A percentile compares a stretch with the other conserved stretches of the same genome.
phyloP scores from a whole-genome alignment of 2,888 invertebrate genomes.

The Campoplex nolae region DNA sequence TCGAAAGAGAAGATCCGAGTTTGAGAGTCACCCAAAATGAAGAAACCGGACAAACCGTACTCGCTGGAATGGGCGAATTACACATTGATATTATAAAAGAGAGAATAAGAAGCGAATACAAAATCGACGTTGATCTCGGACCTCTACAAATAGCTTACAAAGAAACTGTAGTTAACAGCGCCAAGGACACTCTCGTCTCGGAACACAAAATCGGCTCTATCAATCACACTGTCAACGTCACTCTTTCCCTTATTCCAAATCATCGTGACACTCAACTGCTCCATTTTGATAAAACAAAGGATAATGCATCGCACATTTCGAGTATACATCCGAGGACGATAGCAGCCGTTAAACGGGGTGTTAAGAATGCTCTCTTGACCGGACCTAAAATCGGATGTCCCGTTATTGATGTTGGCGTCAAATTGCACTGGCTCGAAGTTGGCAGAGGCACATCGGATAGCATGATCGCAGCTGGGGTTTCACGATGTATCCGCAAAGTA shows the following conservation, averaged over 20 bases:
- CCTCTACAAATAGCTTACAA: slow-evolving; percentile 96
- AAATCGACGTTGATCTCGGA: slow-evolving; percentile 95
- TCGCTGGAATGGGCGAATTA: slow-evolving; percentile 98
- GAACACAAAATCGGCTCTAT: slow-evolving; percentile 89
- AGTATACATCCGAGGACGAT: slow-evolving; percentile 88
- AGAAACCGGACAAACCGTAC: slow-evolving; percentile 94
- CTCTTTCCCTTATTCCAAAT: slow-evolving; percentile 87
- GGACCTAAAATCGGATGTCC: slow-evolving; percentile 96
- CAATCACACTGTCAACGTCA: slow-evolving; percentile 88
- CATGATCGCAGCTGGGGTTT: slow-evolving; percentile 92
- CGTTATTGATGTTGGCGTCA: slow-evolving; percentile 91
- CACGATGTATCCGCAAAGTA: slow-evolving; percentile 93
- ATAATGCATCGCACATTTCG: slow-evolving; percentile 89
- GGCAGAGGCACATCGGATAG: slow-evolving; percentile 92
- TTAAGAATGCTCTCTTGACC: slow-evolving; percentile 88
- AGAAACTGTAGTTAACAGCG: slow-evolving; percentile 88
- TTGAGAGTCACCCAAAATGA: slow-evolving; percentile 90
- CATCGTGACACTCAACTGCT: slow-evolving; percentile 80
- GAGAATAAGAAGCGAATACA: slow-evolving; percentile 94
- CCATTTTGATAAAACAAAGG: slow-evolving; percentile 88
- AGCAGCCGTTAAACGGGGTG: slow-evolving; percentile 90
- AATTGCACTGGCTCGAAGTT: slow-evolving; percentile 91
- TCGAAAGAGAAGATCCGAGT: slow-evolving; percentile 97
- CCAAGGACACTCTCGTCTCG: slow-evolving; percentile 85
- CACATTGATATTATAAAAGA: slow-evolving; percentile 98